phyloP scores from a whole-genome alignment of 1,140 invertebrate species.

The Megalopta genalis region DNA sequence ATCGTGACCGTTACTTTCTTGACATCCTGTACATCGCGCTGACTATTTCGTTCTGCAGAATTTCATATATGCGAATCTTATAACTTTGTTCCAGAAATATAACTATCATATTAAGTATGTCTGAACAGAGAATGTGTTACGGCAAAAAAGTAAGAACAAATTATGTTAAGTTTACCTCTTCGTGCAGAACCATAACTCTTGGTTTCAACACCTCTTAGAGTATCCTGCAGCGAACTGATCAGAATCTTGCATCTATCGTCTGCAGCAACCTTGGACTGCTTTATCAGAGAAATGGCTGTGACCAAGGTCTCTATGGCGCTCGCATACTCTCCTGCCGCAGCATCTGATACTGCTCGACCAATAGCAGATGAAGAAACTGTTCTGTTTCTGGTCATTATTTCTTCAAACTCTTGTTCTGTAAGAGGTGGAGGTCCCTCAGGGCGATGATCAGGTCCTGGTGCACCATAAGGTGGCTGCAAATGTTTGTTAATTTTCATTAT shows the following conservation, averaged over 20 bases:
- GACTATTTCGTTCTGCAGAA: too few relatives aligned
- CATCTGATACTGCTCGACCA: constrained; percentile 97
- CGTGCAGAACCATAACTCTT: constrained; percentile 93
- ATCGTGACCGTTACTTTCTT: too few relatives aligned
- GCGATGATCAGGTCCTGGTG: constrained; percentile 81
- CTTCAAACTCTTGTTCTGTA: constrained; percentile 97
- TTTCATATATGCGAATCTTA: too few relatives aligned
- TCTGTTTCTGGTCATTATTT: constrained; percentile 97
- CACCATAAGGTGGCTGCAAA: constrained; percentile 78
- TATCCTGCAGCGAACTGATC: constrained; percentile 97
- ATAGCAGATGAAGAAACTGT: constrained; percentile 99
- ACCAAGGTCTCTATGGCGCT: constrained; percentile 99
- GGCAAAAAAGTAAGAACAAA: neutral
- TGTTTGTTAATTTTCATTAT: neutral
- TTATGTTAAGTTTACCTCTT: constrained; percentile 75
- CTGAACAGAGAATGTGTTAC: too few relatives aligned
- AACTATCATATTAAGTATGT: too few relatives aligned
- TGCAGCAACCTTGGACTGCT: constrained; percentile 96
- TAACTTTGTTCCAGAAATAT: too few relatives aligned
- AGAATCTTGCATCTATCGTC: constrained; percentile 99
- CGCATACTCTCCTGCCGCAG: constrained; percentile 96
- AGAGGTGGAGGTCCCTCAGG: constrained; percentile 85
- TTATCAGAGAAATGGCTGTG: constrained; percentile 98
- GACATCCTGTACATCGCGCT: too few relatives aligned
- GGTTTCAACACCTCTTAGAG: constrained; percentile 96